Percentiles rank a stretch among this genome's conserved stretches.
Evolutionary conservation across 2,797 vertebrate species (phyloP).

Genomic region (Centropyge bicolor): DNA sequence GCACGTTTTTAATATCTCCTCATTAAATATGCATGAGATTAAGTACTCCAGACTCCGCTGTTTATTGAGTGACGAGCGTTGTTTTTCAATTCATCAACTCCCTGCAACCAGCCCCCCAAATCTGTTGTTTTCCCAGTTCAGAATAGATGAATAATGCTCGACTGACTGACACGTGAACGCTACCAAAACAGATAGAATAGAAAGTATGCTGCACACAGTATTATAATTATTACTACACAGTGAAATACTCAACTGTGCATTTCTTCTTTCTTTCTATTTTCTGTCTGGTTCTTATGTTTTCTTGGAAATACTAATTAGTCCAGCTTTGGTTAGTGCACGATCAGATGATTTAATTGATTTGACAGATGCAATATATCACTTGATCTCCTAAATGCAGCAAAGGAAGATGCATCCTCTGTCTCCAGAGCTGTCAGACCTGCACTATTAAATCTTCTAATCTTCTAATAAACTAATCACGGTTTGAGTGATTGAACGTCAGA

Average conservation of each 20-base stretch:
- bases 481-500: slow-evolving; percentile 40
- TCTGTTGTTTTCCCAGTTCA: slow-evolving; percentile 43
- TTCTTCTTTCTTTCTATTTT: slow-evolving; percentile 3
- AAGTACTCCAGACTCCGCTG: slow-evolving; percentile 67
- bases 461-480: slow-evolving; percentile 19
- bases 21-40: slow-evolving; percentile 82
- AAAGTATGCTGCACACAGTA: not conserved
- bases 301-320: slow-evolving; percentile 1
- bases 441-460: not conserved
- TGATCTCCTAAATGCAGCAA: slow-evolving; percentile 17
- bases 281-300: not conserved
- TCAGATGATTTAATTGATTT: slow-evolving; percentile 13
- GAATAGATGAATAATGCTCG: slow-evolving; percentile 24
- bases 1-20: slow-evolving; percentile 80
- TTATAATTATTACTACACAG: slow-evolving; percentile 6
- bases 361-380: slow-evolving; percentile 1
- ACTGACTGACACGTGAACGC: slow-evolving; percentile 38
- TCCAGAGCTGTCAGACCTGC: slow-evolving; percentile 15
- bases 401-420: not conserved
- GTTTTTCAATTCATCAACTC: slow-evolving; percentile 69
- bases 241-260: not conserved
- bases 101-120: slow-evolving; percentile 12
- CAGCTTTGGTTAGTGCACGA: not conserved
- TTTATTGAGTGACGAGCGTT: slow-evolving; percentile 74
- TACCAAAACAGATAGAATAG: slow-evolving; percentile 12